Evolutionary conservation across 2,113 vertebrate genomes (phyloP), one percentile per base, ranked within the genome.

Genomic region (Calypte anna): DNA sequence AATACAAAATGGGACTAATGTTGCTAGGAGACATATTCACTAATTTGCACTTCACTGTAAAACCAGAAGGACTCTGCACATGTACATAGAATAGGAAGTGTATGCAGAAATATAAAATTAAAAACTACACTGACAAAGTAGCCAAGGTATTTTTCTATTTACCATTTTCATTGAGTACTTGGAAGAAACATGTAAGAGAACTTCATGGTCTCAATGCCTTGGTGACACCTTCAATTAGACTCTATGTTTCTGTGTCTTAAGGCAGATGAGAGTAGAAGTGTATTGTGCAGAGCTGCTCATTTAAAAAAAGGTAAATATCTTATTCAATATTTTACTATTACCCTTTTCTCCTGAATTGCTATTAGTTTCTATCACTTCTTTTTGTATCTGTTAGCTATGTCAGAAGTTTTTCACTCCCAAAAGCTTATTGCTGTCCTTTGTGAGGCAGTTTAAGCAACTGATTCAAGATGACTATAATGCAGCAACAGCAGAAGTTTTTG

Each of bases 381-480:
- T 72, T 79, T 50, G 9, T 76, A 76, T 92, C 79, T 61, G 21
- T 82, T 85, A 68, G 18, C 22, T 58, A 9, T 50, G 57, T 90
- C 84, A 36, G 33, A 76, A 73, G 40, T 91, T 51, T 91, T 82
- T 91, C 69, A 67, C 40, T 81, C 91, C 48, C 81, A 86, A 92
- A 83, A 88, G 64, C 83, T 87, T 80, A 88, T 38, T 83, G 18
- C 38, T 85, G 50, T 82, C 58, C 66, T 84, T 69, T 70, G 51
- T 69, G 84, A 54, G 64, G 70, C 63, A 61, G 23, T 70, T 63
- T 62, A 55, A 85, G 51, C 59, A 87, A 40, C 51, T 48, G 78
- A 81, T 88, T 94, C 57, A 74, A 62, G 91, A 74, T 64, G 2
- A 59, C 58, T 85, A 2, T 62, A 85, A 82, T n/a, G 58, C 23